phyloP scores from a whole-genome alignment of 2,888 invertebrate species.

The Amaurobius ferox region DNA sequence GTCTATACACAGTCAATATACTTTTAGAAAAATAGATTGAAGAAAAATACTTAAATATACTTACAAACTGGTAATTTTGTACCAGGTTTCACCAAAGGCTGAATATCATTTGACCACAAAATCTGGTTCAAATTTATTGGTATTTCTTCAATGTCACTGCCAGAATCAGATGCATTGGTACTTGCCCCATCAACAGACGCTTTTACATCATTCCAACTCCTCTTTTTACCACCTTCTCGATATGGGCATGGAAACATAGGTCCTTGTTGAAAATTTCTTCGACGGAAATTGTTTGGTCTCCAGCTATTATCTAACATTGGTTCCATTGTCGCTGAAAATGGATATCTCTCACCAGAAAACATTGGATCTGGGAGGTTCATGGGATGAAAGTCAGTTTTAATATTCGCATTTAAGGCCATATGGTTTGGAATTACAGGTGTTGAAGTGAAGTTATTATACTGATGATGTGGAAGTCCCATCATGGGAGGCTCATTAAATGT shows the following conservation, averaged over 20 bases:
- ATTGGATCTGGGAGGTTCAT: background rate
- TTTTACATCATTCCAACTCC: constrained; percentile 34
- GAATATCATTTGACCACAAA: constrained; percentile 24
- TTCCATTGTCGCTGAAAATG: background rate
- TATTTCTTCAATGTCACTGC: constrained; percentile 52
- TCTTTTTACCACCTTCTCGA: constrained; percentile 12
- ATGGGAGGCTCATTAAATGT: background rate
- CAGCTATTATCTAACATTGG: background rate
- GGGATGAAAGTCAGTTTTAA: background rate
- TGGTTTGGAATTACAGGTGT: background rate
- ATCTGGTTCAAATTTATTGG: constrained; percentile 26
- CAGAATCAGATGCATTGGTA: background rate
- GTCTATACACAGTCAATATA: too few relatives aligned
- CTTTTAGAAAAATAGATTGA: too few relatives aligned
- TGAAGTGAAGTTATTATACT: background rate
- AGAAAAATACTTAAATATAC: background rate
- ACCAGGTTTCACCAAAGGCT: constrained; percentile 44
- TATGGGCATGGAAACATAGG: constrained; percentile 36
- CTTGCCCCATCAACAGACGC: background rate
- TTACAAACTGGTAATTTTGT: constrained; percentile 12
- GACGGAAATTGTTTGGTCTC: background rate
- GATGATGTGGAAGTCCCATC: background rate
- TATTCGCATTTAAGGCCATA: background rate
- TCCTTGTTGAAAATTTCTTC: background rate
- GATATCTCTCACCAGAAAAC: background rate